Evolutionary conservation across 2,888 invertebrate genomes (phyloP).

Genomic region (Hirtodrosophila duncani): DNA sequence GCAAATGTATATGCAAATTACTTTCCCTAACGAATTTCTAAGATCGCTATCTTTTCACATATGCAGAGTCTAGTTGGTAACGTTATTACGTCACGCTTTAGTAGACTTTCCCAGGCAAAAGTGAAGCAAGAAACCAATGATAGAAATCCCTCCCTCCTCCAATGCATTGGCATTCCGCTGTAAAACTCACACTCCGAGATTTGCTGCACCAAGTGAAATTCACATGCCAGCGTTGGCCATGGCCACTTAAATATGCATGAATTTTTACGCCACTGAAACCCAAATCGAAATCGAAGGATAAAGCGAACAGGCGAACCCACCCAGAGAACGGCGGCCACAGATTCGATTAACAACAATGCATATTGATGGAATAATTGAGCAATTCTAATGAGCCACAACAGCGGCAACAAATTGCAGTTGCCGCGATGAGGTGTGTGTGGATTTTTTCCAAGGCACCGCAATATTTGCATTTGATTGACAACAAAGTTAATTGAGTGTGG

Average conservation of each 20-base stretch:
- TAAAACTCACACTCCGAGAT: background rate
- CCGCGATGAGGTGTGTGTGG: no score
- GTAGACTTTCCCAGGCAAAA: constrained; percentile 54
- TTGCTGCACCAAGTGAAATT: constrained; percentile 13
- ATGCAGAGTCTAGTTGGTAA: no score
- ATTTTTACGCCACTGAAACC: constrained; percentile 44
- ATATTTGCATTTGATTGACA: constrained; percentile 72
- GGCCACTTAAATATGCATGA: constrained; percentile 66
- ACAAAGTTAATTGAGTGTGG: constrained; percentile 73
- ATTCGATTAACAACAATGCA: constrained; percentile 69
- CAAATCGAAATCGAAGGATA: constrained; percentile 1
- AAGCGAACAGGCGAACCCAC: background rate
- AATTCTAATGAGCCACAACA: constrained; percentile 71
- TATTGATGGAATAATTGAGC: constrained; percentile 77
- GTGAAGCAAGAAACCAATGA: constrained; percentile 10
- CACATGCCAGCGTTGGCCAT: constrained; percentile 22
- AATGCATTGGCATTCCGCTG: constrained; percentile 5
- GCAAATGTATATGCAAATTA: constrained; percentile 12
- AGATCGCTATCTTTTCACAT: no score
- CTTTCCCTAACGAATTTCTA: no score
- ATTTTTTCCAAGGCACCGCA: constrained; percentile 46
- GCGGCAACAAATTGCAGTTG: constrained; percentile 59
- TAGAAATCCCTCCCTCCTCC: background rate
- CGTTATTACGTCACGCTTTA: constrained; percentile 55
- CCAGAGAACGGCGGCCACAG: constrained; percentile 19